phyloP scores from a whole-genome alignment of 2,113 vertebrate genomes.

The Synchiropus splendidus region DNA sequence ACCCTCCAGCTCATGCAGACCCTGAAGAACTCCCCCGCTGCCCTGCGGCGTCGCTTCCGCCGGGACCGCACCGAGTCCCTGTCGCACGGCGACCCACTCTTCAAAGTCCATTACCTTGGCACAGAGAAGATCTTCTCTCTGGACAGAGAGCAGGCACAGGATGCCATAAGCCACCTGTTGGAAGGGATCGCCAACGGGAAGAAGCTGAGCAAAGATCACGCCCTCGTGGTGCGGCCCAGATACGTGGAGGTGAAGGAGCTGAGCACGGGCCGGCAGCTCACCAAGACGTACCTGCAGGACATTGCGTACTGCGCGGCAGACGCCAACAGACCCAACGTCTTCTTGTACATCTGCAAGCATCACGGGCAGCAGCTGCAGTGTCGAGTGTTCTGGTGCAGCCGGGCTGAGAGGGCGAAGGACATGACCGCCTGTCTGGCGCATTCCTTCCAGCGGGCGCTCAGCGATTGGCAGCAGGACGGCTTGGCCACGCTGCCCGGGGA shows the following conservation, averaged over 20 bases:
- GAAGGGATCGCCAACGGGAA: slow-evolving; percentile 46
- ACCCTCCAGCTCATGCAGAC: slow-evolving; percentile 71
- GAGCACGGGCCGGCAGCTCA: slow-evolving; percentile 70
- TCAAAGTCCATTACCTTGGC: slow-evolving; percentile 73
- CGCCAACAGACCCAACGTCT: slow-evolving; percentile 61
- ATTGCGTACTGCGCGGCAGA: slow-evolving; percentile 70
- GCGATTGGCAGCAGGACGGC: slow-evolving; percentile 64
- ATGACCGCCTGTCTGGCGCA: slow-evolving; percentile 66
- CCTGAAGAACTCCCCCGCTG: slow-evolving; percentile 68
- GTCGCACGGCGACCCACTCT: slow-evolving; percentile 72
- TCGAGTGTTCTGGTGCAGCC: slow-evolving; percentile 72
- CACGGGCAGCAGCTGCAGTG: slow-evolving; percentile 73
- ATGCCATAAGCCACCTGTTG: slow-evolving; percentile 62
- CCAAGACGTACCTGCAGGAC: slow-evolving; percentile 74
- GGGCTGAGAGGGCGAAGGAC: slow-evolving; percentile 64
- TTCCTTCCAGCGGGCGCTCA: slow-evolving; percentile 70
- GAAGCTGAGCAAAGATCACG: slow-evolving; percentile 68
- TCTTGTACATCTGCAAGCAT: slow-evolving; percentile 73
- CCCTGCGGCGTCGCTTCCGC: slow-evolving; percentile 63
- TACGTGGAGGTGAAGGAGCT: slow-evolving; percentile 76
- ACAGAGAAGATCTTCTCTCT: slow-evolving; percentile 73
- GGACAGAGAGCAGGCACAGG: slow-evolving; percentile 66
- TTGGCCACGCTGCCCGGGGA: neutral
- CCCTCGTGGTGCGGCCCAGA: slow-evolving; percentile 66
- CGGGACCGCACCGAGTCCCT: slow-evolving; percentile 66